Conservation (phyloP, 1,140 invertebrate genomes). For the Drosophila pseudoobscura region DNA sequence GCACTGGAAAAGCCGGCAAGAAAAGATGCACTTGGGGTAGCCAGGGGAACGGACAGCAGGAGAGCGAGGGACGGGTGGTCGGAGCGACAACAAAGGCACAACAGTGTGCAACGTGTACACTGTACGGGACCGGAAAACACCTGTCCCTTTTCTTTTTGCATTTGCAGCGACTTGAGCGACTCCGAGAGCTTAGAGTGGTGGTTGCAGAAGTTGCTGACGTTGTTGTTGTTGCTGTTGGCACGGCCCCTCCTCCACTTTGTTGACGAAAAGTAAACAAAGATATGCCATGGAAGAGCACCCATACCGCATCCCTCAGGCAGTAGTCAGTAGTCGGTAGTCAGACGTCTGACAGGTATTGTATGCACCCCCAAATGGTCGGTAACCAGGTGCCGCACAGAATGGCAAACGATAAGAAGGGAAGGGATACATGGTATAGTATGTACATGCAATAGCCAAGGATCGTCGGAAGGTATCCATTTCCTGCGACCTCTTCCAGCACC, state of each 20-base stretch:
- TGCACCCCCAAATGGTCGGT: constrained; percentile 1
- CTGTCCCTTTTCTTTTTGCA: constrained; percentile 54
- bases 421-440: too few species aligned
- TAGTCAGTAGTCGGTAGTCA: constrained; percentile 1
- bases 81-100: constrained; percentile 30
- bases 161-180: not conserved
- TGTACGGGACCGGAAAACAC: constrained; percentile 57
- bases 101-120: constrained; percentile 23
- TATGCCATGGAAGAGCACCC: constrained; percentile 35
- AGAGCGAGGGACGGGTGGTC: constrained; percentile 7
- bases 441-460: too few species aligned
- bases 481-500: not conserved
- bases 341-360: not conserved
- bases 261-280: constrained; percentile 73
- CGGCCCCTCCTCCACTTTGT: constrained; percentile 56
- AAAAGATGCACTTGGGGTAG: constrained; percentile 28
- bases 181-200: constrained; percentile 20
- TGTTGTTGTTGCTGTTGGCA: constrained; percentile 37
- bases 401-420: too few species aligned
- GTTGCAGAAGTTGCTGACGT: constrained; percentile 11
- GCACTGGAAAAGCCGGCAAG: constrained; percentile 11
- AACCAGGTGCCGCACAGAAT: not conserved
- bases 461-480: too few species aligned
- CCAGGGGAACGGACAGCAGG: constrained; percentile 12
- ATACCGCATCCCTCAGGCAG: not conserved